These are phyloP conservation scores for Luidia sarsii DNA, from an alignment of 53 echinoderm and acorn worm species.

Conservation along the genomic window DNA sequence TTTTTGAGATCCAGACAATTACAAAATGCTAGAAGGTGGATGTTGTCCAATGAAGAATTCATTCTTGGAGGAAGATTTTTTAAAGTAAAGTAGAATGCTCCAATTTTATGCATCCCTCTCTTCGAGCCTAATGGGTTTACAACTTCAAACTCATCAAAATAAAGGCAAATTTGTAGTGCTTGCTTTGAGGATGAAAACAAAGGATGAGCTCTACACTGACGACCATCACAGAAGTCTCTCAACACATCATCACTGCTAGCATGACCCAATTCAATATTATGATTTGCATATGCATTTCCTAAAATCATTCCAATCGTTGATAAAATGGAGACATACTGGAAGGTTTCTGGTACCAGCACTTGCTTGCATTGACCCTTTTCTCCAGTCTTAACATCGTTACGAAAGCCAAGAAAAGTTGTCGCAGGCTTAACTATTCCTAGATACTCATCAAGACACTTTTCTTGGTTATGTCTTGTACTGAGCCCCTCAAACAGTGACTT, in stretches of 20 bases:
- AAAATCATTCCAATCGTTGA: constrained; percentile 22
- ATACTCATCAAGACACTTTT: constrained; percentile 17
- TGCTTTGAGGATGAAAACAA: neutral
- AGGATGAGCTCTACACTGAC: constrained; percentile 23
- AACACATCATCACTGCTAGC: constrained; percentile 10
- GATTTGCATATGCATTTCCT: constrained; percentile 4
- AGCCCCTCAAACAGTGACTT: constrained; percentile 21
- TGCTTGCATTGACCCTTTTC: constrained; percentile 14
- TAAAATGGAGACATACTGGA: constrained; percentile 21
- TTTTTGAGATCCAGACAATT: constrained; percentile 38
- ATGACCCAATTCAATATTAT: constrained; percentile 19
- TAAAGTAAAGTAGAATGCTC: constrained; percentile 11
- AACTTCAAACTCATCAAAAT: constrained; percentile 36
- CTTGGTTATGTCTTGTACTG: constrained; percentile 6
- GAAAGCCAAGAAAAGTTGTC: constrained; percentile 23
- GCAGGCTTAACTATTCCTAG: constrained; percentile 4
- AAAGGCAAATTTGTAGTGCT: constrained; percentile 23
- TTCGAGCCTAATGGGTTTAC: constrained; percentile 20
- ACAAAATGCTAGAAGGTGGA: constrained; percentile 33
- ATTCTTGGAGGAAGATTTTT: constrained; percentile 1
- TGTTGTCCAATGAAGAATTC: constrained; percentile 42
- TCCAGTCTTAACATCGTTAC: constrained; percentile 16
- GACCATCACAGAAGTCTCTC: constrained; percentile 17
- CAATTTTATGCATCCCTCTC: constrained; percentile 23
- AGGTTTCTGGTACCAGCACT: constrained; percentile 15